phyloP scores from a whole-genome alignment of 1,140 invertebrate genomes.

The Chironomus striatipennis region DNA sequence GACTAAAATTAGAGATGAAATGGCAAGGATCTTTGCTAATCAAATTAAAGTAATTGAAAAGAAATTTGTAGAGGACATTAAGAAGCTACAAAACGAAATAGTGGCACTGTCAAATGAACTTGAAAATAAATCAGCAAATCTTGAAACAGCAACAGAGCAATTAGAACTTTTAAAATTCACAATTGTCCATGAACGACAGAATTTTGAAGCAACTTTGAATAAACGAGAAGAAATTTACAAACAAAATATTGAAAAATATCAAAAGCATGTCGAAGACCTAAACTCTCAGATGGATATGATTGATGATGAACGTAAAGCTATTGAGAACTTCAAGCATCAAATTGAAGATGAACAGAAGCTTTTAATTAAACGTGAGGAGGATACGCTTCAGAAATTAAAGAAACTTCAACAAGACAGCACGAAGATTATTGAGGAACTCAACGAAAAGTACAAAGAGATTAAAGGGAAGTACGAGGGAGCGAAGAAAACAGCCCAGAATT shows the following conservation, averaged over 20 bases:
- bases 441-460: conserved; percentile 44
- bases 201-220: conserved; percentile 44
- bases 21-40: conserved; percentile 47
- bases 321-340: conserved; percentile 34
- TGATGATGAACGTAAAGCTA: conserved; percentile 28
- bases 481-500: conserved; percentile 47
- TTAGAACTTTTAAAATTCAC: conserved; percentile 47
- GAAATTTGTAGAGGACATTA: conserved; percentile 41
- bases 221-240: conserved; percentile 34
- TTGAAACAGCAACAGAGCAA: conserved; percentile 40
- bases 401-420: conserved; percentile 30
- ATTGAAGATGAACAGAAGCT: conserved; percentile 34
- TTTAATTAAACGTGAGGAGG: neutral
- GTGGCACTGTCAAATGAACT: conserved; percentile 43
- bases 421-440: conserved; percentile 36
- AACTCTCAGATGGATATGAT: conserved; percentile 32
- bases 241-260: conserved; percentile 29
- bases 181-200: conserved; percentile 45
- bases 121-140: conserved; percentile 40
- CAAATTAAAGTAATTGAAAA: conserved; percentile 46
- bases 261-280: conserved; percentile 30
- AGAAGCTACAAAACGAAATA: conserved; percentile 44
- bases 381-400: conserved; percentile 28
- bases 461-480: conserved; percentile 48
- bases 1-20: conserved; percentile 46